phyloP scores from a whole-genome alignment of 2,888 invertebrate species.

The Aspidapion aeneum region DNA sequence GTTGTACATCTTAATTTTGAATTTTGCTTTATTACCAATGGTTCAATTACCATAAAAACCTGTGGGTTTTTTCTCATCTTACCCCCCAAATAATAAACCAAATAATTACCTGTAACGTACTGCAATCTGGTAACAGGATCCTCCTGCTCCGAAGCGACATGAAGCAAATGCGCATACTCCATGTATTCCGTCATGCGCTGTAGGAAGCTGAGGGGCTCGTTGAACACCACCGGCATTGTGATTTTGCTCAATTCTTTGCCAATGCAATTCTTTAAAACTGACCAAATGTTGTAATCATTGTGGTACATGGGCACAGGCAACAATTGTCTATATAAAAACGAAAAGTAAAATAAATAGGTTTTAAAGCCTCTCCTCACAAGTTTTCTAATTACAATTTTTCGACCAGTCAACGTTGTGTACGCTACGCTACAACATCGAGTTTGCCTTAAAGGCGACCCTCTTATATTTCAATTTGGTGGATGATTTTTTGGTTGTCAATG shows the following conservation, averaged over 20 bases:
- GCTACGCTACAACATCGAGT: too few species aligned
- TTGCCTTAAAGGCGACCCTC: too few species aligned
- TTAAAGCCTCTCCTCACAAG: too few species aligned
- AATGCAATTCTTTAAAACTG: slow-evolving; percentile 86
- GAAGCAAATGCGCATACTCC: slow-evolving; percentile 79
- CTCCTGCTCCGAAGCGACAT: slow-evolving; percentile 71
- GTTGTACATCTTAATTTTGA: too few species aligned
- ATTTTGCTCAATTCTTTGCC: slow-evolving; percentile 93
- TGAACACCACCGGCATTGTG: slow-evolving; percentile 95
- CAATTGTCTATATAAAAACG: slow-evolving; percentile 53
- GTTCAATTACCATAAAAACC: too few species aligned
- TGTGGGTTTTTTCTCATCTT: too few species aligned
- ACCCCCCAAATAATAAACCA: too few species aligned
- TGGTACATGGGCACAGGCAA: slow-evolving; percentile 72
- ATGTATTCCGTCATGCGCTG: slow-evolving; percentile 93
- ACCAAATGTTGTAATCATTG: slow-evolving; percentile 86
- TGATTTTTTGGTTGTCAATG: too few species aligned
- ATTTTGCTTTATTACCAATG: too few species aligned
- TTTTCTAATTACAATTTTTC: too few species aligned
- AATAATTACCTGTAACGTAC: slow-evolving; percentile 66
- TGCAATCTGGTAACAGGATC: slow-evolving; percentile 83
- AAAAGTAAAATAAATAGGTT: not conserved
- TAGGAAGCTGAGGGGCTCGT: slow-evolving; percentile 93
- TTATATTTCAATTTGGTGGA: too few species aligned
- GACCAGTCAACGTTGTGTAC: too few species aligned